Percentiles rank a stretch among this genome's conserved stretches.
Evolutionary conservation across 1,140 invertebrate genomes (phyloP).

Genomic region (Alviniconcha marisindica): DNA sequence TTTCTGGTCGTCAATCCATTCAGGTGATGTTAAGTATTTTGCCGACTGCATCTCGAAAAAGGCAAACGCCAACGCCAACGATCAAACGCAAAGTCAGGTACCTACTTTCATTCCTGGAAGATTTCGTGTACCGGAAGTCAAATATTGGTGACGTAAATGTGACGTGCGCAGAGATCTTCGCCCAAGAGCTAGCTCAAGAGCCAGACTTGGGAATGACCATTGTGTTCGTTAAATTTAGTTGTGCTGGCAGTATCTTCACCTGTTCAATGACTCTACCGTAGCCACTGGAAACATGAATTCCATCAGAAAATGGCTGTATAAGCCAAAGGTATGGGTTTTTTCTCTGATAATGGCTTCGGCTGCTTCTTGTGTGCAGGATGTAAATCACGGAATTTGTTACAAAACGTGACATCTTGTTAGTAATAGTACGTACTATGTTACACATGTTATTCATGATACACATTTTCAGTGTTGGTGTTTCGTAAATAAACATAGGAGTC

Average conservation of each 20-base stretch:
- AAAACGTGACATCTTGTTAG: too few relatives aligned
- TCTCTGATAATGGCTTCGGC: too few relatives aligned
- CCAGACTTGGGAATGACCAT: conserved; percentile 17
- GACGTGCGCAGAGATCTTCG: conserved; percentile 27
- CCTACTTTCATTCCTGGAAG: conserved; percentile 30
- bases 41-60: not conserved
- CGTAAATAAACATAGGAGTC: too few relatives aligned
- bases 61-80: not conserved
- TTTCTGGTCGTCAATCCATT: conserved; percentile 64
- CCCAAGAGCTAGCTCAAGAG: not conserved
- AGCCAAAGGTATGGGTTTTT: conserved; percentile 85
- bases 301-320: conserved; percentile 93
- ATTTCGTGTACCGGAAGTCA: conserved; percentile 30
- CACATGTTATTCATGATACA: too few relatives aligned
- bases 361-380: too few relatives aligned
- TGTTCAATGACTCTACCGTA: conserved; percentile 21
- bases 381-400: too few relatives aligned
- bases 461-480: too few relatives aligned
- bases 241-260: not conserved
- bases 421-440: too few relatives aligned
- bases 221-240: conserved; percentile 6
- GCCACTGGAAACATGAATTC: conserved; percentile 84
- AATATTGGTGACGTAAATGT: conserved; percentile 34
- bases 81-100: not conserved
- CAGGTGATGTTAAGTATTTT: conserved; percentile 40